These are phyloP conservation scores for Brachypodius melanocephalos DNA, from an alignment of 2,113 vertebrate genomes.

Conservation along the genomic window DNA sequence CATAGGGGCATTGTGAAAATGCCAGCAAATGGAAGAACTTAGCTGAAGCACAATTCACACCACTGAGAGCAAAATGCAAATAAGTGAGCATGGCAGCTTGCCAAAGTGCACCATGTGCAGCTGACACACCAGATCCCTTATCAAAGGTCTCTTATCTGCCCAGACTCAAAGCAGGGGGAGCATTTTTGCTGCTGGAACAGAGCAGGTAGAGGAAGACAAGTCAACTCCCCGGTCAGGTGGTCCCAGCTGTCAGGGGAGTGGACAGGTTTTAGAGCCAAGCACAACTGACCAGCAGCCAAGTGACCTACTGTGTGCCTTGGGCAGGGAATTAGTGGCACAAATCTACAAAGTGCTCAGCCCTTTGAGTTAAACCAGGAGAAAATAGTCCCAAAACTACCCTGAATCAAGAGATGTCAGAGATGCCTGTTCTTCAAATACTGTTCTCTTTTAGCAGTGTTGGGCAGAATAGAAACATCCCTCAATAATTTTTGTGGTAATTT, in stretches of 20 bases:
- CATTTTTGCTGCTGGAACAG: neutral
- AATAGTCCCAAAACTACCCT: neutral
- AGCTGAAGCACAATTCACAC: neutral
- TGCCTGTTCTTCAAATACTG: neutral
- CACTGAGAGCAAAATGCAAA: neutral
- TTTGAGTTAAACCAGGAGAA: neutral
- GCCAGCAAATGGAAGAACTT: neutral
- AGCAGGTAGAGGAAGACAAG: rapidly evolving
- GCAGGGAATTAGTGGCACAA: neutral
- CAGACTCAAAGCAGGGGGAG: neutral
- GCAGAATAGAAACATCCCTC: neutral
- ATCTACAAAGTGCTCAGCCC: neutral
- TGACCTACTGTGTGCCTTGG: neutral
- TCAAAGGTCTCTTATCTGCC: neutral
- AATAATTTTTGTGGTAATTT: neutral
- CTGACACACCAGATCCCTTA: neutral
- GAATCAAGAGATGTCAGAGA: neutral
- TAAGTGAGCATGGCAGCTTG: neutral
- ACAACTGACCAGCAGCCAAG: neutral
- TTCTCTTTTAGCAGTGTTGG: neutral
- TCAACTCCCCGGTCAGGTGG: neutral
- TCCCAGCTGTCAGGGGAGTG: rapidly evolving
- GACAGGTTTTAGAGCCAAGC: rapidly evolving
- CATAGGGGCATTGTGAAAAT: neutral
- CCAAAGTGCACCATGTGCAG: rapidly evolving